A percentile compares a stretch with the other conserved stretches of the same genome.
These are phyloP conservation scores for Fragum fragum DNA, from an alignment of 2,888 invertebrate genomes.

Conservation along the genomic window DNA sequence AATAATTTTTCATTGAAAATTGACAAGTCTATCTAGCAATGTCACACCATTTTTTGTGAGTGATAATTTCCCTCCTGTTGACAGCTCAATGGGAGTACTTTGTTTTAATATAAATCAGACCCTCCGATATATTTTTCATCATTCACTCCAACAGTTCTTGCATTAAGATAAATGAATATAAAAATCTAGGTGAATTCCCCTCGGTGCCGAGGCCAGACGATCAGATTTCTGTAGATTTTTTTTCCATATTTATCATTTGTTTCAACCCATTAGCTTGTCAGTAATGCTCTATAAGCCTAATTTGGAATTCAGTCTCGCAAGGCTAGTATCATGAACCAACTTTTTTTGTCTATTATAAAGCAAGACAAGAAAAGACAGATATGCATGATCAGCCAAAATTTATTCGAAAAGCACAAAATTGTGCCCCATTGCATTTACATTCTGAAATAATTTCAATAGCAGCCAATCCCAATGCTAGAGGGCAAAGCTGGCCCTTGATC, in stretches of 20 bases:
- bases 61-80: too few relatives aligned
- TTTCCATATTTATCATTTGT: constrained; percentile 26
- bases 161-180: constrained; percentile 10
- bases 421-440: too few relatives aligned
- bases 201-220: background rate
- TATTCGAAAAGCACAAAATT: too few relatives aligned
- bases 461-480: too few relatives aligned
- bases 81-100: background rate
- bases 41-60: too few relatives aligned
- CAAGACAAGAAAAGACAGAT: background rate
- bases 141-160: background rate
- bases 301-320: constrained; percentile 2
- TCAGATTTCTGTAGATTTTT: constrained; percentile 8
- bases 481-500: too few relatives aligned
- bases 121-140: background rate
- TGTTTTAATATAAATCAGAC: constrained; percentile 3
- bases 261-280: constrained; percentile 26
- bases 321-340: background rate
- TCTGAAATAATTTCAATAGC: too few relatives aligned
- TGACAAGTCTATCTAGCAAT: too few relatives aligned
- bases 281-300: constrained; percentile 8
- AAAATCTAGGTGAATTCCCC: constrained; percentile 14
- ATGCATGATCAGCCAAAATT: too few relatives aligned
- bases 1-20: too few relatives aligned
- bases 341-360: background rate